These are phyloP conservation scores for Ladona fulva DNA, from an alignment of 1,140 invertebrate genomes.

Conservation along the genomic window DNA sequence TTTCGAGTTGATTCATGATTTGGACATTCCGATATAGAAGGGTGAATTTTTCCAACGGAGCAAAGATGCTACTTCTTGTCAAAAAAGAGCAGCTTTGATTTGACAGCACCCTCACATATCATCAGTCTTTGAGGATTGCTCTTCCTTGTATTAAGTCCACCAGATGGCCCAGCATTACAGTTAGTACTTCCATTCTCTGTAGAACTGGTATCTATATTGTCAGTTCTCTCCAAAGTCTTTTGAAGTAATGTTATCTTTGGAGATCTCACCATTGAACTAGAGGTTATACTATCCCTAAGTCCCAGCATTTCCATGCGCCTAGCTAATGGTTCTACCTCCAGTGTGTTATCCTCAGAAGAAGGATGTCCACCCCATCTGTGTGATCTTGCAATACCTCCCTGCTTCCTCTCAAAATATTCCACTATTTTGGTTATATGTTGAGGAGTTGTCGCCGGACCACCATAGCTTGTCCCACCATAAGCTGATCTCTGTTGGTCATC, in stretches of 20 bases:
- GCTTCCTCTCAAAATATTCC: slow-evolving; percentile 76
- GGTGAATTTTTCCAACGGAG: background rate
- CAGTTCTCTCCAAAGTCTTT: slow-evolving; percentile 27
- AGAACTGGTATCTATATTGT: background rate
- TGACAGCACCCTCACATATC: slow-evolving; percentile 71
- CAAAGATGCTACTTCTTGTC: slow-evolving; percentile 51
- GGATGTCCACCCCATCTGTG: background rate
- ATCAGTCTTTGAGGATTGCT: slow-evolving; percentile 47
- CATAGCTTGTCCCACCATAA: background rate
- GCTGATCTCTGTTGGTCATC: slow-evolving; percentile 41
- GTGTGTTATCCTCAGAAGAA: background rate
- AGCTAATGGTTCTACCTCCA: slow-evolving; percentile 13
- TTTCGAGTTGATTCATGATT: background rate
- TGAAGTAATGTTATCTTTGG: slow-evolving; percentile 32
- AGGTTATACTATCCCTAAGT: slow-evolving; percentile 13
- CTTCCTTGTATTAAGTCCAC: slow-evolving; percentile 15
- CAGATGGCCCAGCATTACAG: background rate
- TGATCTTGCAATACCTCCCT: slow-evolving; percentile 26
- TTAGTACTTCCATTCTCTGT: background rate
- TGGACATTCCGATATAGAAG: background rate
- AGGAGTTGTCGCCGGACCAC: slow-evolving; percentile 24
- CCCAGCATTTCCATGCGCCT: slow-evolving; percentile 17
- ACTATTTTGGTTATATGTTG: slow-evolving; percentile 74
- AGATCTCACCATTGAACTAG: slow-evolving; percentile 19
- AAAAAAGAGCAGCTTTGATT: slow-evolving; percentile 74